Percentiles rank a stretch among this genome's conserved stretches.
These are phyloP conservation scores for Caerostris extrusa DNA, from an alignment of 1,140 invertebrate species.

Conservation along the genomic window DNA sequence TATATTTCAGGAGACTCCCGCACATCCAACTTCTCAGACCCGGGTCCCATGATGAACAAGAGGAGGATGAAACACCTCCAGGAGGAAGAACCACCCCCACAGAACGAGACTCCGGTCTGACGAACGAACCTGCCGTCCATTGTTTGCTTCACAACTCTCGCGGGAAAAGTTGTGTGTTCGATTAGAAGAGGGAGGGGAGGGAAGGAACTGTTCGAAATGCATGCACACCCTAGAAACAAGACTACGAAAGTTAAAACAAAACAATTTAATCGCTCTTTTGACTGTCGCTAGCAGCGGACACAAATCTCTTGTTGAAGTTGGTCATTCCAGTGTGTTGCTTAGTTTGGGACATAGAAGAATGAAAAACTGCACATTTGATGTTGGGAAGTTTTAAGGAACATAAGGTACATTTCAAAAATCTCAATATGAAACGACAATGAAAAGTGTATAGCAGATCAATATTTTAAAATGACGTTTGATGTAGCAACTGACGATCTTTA, in stretches of 20 bases:
- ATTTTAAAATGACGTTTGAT: too few relatives aligned
- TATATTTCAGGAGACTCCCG: constrained; percentile 60
- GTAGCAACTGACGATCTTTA: too few relatives aligned
- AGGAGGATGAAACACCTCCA: neutral
- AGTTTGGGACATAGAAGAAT: too few relatives aligned
- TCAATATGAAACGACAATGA: too few relatives aligned
- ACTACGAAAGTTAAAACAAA: neutral
- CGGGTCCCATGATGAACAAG: constrained; percentile 36
- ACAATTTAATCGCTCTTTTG: neutral
- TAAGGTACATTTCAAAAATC: too few relatives aligned
- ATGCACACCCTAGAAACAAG: neutral
- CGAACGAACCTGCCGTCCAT: constrained; percentile 40
- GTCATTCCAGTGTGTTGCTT: neutral
- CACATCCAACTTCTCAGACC: constrained; percentile 64
- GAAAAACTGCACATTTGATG: too few relatives aligned
- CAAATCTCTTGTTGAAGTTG: neutral
- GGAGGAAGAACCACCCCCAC: constrained; percentile 4
- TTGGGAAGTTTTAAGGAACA: too few relatives aligned
- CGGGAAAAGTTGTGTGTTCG: too few relatives aligned
- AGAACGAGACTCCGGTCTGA: constrained; percentile 65
- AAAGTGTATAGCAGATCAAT: too few relatives aligned
- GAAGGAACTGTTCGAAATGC: too few relatives aligned
- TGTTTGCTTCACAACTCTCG: neutral
- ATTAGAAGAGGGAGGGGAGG: too few relatives aligned
- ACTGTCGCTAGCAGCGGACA: neutral